Evolutionary conservation across 2,113 vertebrate genomes (phyloP).

Genomic region (Peromyscus californicus): DNA sequence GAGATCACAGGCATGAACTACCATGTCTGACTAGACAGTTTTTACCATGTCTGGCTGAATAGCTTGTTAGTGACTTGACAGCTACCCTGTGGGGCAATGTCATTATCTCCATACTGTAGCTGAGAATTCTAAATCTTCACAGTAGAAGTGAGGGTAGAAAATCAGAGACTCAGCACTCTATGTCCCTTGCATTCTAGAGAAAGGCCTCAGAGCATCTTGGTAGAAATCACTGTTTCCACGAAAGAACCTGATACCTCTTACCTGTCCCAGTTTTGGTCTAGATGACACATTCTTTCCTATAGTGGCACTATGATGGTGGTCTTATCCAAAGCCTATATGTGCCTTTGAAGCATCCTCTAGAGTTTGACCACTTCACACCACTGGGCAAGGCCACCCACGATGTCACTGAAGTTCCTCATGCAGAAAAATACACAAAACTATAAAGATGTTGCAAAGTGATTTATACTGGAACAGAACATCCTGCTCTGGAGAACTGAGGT

Average conservation of each 20-base stretch:
- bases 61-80: neutral
- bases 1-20: neutral
- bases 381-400: neutral
- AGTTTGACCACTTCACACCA: neutral
- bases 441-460: conserved; percentile 37
- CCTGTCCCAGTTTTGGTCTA: conserved; percentile 23
- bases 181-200: neutral
- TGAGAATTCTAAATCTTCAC: neutral
- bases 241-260: neutral
- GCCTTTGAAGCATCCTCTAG: conserved; percentile 18
- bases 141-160: neutral
- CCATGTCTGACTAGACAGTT: neutral
- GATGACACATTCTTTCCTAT: neutral
- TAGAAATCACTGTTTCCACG: neutral
- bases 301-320: neutral
- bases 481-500: neutral
- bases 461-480: conserved; percentile 24
- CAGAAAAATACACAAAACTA: conserved; percentile 24
- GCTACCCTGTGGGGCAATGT: neutral
- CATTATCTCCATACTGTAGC: neutral
- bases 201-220: neutral
- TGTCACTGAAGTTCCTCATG: neutral
- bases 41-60: neutral
- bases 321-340: neutral
- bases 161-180: neutral